Percentiles rank a stretch among this genome's conserved stretches.
Evolutionary conservation across 1,140 invertebrate species (phyloP).

Genomic region (Bilobella aurantiaca): DNA sequence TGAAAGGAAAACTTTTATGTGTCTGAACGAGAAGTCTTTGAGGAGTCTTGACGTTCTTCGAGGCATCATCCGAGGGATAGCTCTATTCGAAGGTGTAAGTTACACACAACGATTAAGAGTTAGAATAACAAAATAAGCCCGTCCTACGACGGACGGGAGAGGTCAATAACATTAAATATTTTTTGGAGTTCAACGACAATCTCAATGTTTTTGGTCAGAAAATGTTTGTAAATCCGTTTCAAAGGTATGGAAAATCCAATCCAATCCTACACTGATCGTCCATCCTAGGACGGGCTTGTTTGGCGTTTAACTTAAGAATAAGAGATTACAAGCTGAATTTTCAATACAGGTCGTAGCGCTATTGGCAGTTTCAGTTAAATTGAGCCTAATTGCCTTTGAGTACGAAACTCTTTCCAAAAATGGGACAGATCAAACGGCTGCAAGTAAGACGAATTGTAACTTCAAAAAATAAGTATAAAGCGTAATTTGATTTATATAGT

Average conservation of each 20-base stretch:
- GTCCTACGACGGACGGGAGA: too few species aligned
- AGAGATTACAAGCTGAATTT: background rate
- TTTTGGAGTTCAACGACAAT: too few species aligned
- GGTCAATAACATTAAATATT: too few species aligned
- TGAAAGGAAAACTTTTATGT: background rate
- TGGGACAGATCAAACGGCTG: background rate
- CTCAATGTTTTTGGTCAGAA: too few species aligned
- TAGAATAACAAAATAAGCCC: background rate
- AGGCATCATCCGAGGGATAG: background rate
- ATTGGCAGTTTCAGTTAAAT: background rate
- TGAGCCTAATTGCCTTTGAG: background rate
- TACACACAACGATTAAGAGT: background rate
- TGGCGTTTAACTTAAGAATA: too few species aligned
- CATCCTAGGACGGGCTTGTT: too few species aligned
- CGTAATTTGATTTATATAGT: too few species aligned
- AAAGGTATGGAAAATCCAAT: too few species aligned
- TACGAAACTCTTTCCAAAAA: background rate
- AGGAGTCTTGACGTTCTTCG: background rate
- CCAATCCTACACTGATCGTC: too few species aligned
- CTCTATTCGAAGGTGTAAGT: background rate
- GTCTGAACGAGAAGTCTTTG: background rate
- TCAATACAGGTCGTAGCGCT: background rate
- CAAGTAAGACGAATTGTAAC: background rate
- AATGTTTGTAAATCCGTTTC: too few species aligned
- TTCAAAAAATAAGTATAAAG: background rate